Evolutionary conservation across 2,888 invertebrate genomes (phyloP).

Genomic region (Syritta pipiens): DNA sequence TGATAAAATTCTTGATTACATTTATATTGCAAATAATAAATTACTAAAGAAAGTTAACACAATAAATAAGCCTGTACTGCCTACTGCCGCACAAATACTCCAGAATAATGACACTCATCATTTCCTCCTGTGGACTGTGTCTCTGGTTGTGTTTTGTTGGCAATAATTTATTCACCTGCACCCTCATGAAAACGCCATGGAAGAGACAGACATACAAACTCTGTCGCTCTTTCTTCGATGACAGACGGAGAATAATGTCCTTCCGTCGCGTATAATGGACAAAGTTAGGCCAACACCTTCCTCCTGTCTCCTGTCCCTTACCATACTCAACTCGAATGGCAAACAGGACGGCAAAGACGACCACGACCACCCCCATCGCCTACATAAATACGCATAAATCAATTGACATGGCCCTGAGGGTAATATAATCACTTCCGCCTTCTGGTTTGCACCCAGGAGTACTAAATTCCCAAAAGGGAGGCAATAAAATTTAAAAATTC

Average conservation of each 20-base stretch:
- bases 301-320: not conserved
- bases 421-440: conserved; percentile 66
- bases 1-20: conserved; percentile 59
- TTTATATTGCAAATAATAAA: conserved; percentile 56
- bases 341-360: not conserved
- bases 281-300: conserved; percentile 52
- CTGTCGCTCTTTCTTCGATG: conserved; percentile 37
- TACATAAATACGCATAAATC: conserved; percentile 56
- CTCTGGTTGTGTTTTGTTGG: conserved; percentile 19
- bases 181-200: not conserved
- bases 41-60: conserved; percentile 30
- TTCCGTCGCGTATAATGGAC: conserved; percentile 50
- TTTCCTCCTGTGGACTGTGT: conserved; percentile 25
- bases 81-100: conserved; percentile 32
- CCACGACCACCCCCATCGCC: conserved; percentile 10
- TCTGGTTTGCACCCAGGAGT: conserved; percentile 36
- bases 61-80: conserved; percentile 44
- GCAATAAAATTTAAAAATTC: conserved; percentile 67
- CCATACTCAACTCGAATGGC: too few relatives aligned
- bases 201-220: conserved; percentile 21
- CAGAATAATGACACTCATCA: conserved; percentile 59
- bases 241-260: conserved; percentile 63
- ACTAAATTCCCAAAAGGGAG: conserved; percentile 49
- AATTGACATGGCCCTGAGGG: conserved; percentile 59
- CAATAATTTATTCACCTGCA: conserved; percentile 62